Conservation (phyloP, 2,797 vertebrate species). For the Pseudomugil gertrudae region DNA sequence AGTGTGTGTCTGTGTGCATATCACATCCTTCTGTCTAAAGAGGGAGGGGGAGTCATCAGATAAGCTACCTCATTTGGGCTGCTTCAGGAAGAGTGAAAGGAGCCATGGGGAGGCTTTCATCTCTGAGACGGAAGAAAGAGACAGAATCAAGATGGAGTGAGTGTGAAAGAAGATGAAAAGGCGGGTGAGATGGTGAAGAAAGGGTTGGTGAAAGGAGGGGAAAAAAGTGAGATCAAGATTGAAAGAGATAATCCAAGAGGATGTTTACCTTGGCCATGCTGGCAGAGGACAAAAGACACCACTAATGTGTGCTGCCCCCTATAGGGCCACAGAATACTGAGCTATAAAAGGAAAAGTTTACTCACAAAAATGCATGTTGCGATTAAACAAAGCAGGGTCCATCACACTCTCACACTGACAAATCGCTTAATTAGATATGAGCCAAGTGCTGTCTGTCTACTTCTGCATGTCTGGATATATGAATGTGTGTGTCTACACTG, state of each 20-base stretch:
- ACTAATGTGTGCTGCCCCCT: conserved; percentile 71
- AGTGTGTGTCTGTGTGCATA: conserved; percentile 11
- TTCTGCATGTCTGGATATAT: conserved; percentile 58
- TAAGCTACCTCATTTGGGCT: conserved; percentile 82
- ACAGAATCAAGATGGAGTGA: conserved; percentile 73
- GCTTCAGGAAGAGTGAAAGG: conserved; percentile 81
- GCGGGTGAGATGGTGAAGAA: conserved; percentile 53
- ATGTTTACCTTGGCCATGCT: conserved; percentile 80
- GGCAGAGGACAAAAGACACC: conserved; percentile 69
- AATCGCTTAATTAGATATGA: conserved; percentile 77
- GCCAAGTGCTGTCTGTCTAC: conserved; percentile 57
- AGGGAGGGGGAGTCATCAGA: conserved; percentile 61
- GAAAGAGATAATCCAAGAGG: conserved; percentile 75
- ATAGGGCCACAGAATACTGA: conserved; percentile 72
- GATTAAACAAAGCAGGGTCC: conserved; percentile 28
- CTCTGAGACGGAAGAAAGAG: conserved; percentile 68
- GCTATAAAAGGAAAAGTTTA: conserved; percentile 56
- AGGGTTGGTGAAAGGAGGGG: conserved; percentile 49
- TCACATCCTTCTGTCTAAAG: conserved; percentile 36
- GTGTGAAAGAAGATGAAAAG: conserved; percentile 71
- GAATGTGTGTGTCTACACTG: conserved; percentile 38
- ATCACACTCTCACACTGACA: conserved; percentile 54
- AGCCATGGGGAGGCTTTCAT: conserved; percentile 84
- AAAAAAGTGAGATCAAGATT: conserved; percentile 66
- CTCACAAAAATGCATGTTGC: conserved; percentile 42